Evolutionary conservation across 2,113 vertebrate species (phyloP).

Genomic region (Merops nubicus): DNA sequence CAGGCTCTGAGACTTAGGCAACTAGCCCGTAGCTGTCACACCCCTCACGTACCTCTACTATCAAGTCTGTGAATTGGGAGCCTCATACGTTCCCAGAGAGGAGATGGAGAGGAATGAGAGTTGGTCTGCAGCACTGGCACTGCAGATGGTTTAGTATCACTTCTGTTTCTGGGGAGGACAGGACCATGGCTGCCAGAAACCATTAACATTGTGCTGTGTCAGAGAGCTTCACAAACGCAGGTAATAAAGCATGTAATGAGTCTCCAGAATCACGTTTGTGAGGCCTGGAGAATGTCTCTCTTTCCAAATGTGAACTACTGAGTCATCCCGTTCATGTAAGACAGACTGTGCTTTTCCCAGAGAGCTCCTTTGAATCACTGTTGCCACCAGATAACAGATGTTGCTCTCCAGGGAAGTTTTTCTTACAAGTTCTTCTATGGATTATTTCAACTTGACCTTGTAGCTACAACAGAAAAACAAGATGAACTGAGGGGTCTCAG

Average conservation of each 20-base stretch:
- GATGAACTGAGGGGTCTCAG: neutral
- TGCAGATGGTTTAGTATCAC: neutral
- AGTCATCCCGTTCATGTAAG: conserved; percentile 46
- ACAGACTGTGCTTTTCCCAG: conserved; percentile 41
- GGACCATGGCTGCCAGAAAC: neutral
- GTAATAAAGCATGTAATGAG: conserved; percentile 4
- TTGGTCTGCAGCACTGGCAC: neutral
- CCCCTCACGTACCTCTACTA: neutral
- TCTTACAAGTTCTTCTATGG: neutral
- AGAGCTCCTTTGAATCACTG: conserved; percentile 55
- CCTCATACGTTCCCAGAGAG: neutral
- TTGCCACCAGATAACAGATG: conserved; percentile 55
- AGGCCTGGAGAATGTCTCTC: conserved; percentile 32
- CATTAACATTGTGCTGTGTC: neutral
- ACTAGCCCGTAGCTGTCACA: neutral
- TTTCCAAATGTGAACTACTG: conserved; percentile 44
- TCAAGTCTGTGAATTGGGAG: neutral
- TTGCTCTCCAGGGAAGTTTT: conserved; percentile 66
- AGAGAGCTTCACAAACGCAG: neutral
- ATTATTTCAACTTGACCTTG: conserved; percentile 48
- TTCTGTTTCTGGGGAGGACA: neutral
- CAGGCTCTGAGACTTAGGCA: neutral
- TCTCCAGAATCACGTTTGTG: conserved; percentile 14
- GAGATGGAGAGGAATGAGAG: neutral
- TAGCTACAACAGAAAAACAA: conserved; percentile 2